Evolutionary conservation across 35 echinoderm and acorn worm species (phyloP).

Genomic region (Hemicentrotus pulcherrimus): DNA sequence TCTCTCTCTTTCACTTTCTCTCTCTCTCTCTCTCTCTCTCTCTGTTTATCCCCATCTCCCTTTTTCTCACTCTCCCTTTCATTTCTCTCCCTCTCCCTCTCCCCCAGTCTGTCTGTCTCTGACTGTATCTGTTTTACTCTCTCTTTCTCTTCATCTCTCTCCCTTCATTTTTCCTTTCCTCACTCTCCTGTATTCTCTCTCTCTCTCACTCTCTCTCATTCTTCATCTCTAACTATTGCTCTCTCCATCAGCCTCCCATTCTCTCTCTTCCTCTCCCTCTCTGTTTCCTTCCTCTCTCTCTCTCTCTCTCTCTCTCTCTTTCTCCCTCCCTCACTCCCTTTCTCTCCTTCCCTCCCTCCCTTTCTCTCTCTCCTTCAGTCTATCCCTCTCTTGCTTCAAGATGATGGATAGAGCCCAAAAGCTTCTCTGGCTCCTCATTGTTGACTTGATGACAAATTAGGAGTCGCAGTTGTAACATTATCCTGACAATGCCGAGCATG

Average conservation of each 20-base stretch:
- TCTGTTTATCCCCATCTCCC: background rate
- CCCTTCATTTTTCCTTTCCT: too few species aligned
- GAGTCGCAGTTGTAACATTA: constrained; percentile 17
- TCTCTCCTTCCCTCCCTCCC: background rate
- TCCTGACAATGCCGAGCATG: background rate
- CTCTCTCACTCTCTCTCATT: background rate
- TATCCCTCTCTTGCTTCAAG: background rate
- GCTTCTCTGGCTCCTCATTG: constrained; percentile 6
- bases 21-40: background rate
- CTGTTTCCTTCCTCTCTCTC: background rate
- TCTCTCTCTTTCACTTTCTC: background rate
- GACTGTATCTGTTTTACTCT: too few species aligned
- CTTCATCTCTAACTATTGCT: background rate
- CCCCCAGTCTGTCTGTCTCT: too few species aligned
- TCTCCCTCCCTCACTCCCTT: background rate
- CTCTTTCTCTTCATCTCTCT: too few species aligned
- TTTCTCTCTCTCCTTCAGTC: background rate
- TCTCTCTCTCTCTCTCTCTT: background rate
- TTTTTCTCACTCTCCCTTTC: background rate
- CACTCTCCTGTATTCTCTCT: too few species aligned
- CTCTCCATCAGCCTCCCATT: background rate
- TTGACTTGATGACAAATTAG: constrained; percentile 19
- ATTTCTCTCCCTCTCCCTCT: too few species aligned
- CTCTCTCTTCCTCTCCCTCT: background rate
- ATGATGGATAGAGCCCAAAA: constrained; percentile 1